A percentile compares a stretch with the other conserved stretches of the same genome.
These are phyloP conservation scores for Gymnocypris eckloni DNA, from an alignment of 2,797 vertebrate genomes.

Conservation along the genomic window DNA sequence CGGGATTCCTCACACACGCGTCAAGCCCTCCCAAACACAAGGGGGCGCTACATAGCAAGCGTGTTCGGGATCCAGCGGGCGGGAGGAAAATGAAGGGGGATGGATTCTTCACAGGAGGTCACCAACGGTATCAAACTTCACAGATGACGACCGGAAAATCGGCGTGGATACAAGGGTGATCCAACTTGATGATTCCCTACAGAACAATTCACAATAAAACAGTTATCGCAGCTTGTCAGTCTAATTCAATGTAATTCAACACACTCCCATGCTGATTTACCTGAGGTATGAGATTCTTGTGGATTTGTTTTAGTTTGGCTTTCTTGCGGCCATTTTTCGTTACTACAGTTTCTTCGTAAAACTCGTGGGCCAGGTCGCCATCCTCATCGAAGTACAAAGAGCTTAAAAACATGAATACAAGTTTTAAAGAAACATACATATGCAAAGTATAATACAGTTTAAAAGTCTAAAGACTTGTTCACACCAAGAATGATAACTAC, in stretches of 20 bases:
- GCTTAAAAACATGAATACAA: slow-evolving; percentile 68
- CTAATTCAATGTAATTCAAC: not conserved
- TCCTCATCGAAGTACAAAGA: slow-evolving; percentile 98
- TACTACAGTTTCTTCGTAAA: slow-evolving; percentile 96
- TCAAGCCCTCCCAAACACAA: slow-evolving; percentile 68
- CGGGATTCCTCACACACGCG: slow-evolving; percentile 70
- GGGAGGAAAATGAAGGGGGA: slow-evolving; percentile 60
- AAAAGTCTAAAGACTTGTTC: not conserved
- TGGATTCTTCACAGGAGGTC: slow-evolving; percentile 66
- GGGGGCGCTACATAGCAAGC: slow-evolving; percentile 68
- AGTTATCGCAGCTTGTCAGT: not conserved
- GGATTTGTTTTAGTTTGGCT: slow-evolving; percentile 95
- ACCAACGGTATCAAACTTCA: slow-evolving; percentile 83
- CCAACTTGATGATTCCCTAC: slow-evolving; percentile 93
- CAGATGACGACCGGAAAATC: slow-evolving; percentile 96
- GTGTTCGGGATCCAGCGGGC: slow-evolving; percentile 63
- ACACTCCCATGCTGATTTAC: slow-evolving; percentile 67
- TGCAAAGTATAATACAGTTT: not conserved
- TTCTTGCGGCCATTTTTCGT: slow-evolving; percentile 95
- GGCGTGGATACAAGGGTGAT: slow-evolving; percentile 92
- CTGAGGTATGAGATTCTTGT: slow-evolving; percentile 98
- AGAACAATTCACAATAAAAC: slow-evolving; percentile 34
- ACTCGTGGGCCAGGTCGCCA: slow-evolving; percentile 96
- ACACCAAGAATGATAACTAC: not conserved
- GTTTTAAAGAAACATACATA: not conserved